These are phyloP conservation scores for Lutra lutra DNA, from an alignment of 2,797 vertebrate genomes.

Conservation along the genomic window DNA sequence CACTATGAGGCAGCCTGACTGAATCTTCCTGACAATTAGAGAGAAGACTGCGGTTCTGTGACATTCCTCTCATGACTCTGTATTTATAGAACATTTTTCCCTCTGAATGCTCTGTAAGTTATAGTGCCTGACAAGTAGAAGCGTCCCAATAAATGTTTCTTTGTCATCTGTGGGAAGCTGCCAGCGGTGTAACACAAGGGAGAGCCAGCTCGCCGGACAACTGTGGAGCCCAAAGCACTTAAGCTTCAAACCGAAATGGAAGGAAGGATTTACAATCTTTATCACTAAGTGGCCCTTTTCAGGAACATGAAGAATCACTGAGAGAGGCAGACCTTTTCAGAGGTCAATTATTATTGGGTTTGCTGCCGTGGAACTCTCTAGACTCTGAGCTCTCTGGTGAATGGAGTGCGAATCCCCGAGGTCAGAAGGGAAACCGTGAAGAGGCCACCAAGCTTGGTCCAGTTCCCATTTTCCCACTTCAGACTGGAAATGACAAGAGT, in stretches of 20 bases:
- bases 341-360: not conserved
- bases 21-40: slow-evolving; percentile 52
- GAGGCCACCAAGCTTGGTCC: not conserved
- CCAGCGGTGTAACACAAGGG: slow-evolving; percentile 16
- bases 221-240: slow-evolving; percentile 58
- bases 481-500: not conserved
- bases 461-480: not conserved
- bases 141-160: slow-evolving; percentile 26
- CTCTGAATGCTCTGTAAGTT: slow-evolving; percentile 54
- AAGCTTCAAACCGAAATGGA: slow-evolving; percentile 55
- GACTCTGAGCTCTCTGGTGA: not conserved
- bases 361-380: not conserved
- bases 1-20: not conserved
- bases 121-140: slow-evolving; percentile 54
- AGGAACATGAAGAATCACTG: not conserved
- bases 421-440: not conserved
- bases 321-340: not conserved
- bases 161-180: slow-evolving; percentile 49
- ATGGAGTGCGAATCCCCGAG: not conserved
- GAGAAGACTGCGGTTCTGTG: slow-evolving; percentile 51
- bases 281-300: slow-evolving; percentile 39
- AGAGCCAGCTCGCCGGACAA: not conserved
- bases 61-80: slow-evolving; percentile 56
- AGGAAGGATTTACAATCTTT: not conserved
- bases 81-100: slow-evolving; percentile 68